phyloP scores from a whole-genome alignment of 23 tunicate species.

The Halocynthia roretzi region DNA sequence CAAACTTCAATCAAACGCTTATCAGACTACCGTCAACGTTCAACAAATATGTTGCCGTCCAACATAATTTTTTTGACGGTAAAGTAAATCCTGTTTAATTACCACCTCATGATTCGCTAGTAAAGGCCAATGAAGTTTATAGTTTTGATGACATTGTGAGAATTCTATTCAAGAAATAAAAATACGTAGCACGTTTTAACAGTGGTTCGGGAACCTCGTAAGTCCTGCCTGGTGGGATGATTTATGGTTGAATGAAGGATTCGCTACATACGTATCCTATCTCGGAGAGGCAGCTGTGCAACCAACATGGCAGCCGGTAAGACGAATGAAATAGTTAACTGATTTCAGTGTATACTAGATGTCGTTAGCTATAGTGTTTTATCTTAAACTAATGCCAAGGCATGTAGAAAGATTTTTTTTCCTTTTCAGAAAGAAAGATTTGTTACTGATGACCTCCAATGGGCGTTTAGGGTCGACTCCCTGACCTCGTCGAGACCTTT shows the following conservation, averaged over 20 bases:
- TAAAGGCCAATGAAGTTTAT: background rate
- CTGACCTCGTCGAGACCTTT: slow-evolving; percentile 57
- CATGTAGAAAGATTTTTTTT: background rate
- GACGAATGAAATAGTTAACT: background rate
- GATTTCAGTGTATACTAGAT: background rate
- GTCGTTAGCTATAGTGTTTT: background rate
- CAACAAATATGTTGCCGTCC: too few species aligned
- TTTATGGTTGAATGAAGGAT: slow-evolving; percentile 86
- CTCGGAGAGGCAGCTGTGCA: slow-evolving; percentile 58
- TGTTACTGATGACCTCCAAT: slow-evolving; percentile 58
- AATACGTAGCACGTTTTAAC: background rate
- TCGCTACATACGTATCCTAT: slow-evolving; percentile 68
- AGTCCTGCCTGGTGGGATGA: slow-evolving; percentile 81
- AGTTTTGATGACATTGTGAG: background rate
- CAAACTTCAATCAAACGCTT: too few species aligned
- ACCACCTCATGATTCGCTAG: background rate
- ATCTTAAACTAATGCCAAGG: background rate
- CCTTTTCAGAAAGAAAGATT: slow-evolving; percentile 45
- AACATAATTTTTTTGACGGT: too few species aligned
- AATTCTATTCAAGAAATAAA: background rate
- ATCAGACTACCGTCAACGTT: too few species aligned
- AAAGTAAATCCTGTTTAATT: background rate
- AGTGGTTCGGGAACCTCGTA: slow-evolving; percentile 94
- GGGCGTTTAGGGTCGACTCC: slow-evolving; percentile 42
- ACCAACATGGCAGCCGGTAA: slow-evolving; percentile 54